phyloP scores from a whole-genome alignment of 2,888 invertebrate species.

The Acheta domesticus region DNA sequence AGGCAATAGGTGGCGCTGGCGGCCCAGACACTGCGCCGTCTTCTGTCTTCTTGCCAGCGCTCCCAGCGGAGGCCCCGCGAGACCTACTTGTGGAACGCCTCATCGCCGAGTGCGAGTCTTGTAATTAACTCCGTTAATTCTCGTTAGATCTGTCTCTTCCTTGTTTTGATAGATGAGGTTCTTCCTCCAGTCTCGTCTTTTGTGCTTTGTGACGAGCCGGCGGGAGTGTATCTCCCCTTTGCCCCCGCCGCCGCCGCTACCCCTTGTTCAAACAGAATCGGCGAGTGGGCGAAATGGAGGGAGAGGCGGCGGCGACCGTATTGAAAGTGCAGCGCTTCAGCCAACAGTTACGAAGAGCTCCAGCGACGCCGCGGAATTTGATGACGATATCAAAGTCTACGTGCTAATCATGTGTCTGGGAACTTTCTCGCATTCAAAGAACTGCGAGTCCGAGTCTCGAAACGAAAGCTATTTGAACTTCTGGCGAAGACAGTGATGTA shows the following conservation, averaged over 20 bases:
- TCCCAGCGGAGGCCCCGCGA: background rate
- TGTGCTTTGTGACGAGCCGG: background rate
- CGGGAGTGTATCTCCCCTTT: background rate
- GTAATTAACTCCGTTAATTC: slow-evolving; percentile 18
- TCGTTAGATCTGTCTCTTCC: slow-evolving; percentile 18
- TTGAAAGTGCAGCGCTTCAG: background rate
- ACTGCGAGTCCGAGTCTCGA: background rate
- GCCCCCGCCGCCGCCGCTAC: background rate
- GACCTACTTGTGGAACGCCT: background rate
- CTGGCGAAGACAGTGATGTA: background rate
- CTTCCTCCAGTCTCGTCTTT: background rate
- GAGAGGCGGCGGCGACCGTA: background rate
- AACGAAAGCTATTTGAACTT: background rate
- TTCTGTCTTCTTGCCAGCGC: no score
- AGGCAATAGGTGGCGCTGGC: no score
- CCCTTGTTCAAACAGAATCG: no score
- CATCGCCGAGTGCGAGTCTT: background rate
- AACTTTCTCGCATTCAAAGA: background rate
- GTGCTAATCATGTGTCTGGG: slow-evolving; percentile 7
- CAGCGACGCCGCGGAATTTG: background rate
- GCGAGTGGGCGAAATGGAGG: no score
- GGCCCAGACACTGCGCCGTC: no score
- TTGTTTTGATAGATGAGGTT: background rate
- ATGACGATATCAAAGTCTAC: background rate
- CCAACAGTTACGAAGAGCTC: background rate